Base-by-base conservation (phyloP, 2,888 invertebrate genomes). In the Clistopyga incitator region DNA sequence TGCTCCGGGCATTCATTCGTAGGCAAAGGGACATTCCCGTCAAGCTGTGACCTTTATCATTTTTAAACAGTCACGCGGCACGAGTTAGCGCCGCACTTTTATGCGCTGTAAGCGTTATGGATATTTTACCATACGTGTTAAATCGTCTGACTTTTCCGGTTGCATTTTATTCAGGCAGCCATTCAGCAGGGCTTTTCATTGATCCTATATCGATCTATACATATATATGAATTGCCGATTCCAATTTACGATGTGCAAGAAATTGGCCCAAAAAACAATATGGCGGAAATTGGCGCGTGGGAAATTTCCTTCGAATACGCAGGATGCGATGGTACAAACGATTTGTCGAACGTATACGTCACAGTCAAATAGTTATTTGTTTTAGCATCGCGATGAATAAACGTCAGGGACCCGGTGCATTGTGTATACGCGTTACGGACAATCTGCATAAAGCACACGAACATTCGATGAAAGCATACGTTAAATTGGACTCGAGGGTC, bases 41-140 rank as follows among this genome's bases (percentile, higher is more conserved):
- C 54, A 71, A 77, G 56, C 78, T 61, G 65, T 25, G 75, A 77
- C 77, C 82, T 86, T 82, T 78, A 84, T 86, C 86, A 87, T 85
- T 86, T 86, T 84, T 76, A 76, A 85, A 85, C 79, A 82, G 84
- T 72, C 45, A 72, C 56, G 29, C 72, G 68, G 56, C 81, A 74
- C 74, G 72, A 70, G 83, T 82, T 81, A 86, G 78, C 84, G 70
- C 70, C 80, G 61, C 78, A 81, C 59, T 82, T 75, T 79, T 81
- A 61, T 81, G 72, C 74, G 61, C 84, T 72, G 78, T 65, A 75
- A 78, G 45, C 56, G 72, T 80, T 76, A 50, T 70, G 80, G 79
- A 82, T 64, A 68, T 85, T 81, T 67, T 82, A 61, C 81, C 79
- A 81, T 34, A 65, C 65, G 77, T 77, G 79, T 82, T 72, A 85